A percentile compares a stretch with the other conserved stretches of the same genome.
These are phyloP conservation scores for Philhelius pedissequus DNA, from an alignment of 2,888 invertebrate genomes.

Conservation along the genomic window DNA sequence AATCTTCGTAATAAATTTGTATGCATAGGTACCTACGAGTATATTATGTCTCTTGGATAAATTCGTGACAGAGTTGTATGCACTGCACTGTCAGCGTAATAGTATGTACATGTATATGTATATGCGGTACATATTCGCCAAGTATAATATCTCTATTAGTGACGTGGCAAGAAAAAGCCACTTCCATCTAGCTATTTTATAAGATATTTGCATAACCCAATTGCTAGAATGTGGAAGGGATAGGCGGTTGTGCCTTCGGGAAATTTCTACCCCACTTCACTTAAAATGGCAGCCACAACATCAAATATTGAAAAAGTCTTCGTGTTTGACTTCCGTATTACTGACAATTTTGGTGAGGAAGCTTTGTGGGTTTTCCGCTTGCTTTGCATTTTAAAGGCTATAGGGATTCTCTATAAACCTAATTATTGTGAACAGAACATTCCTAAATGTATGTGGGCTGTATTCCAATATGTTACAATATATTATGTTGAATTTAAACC, in stretches of 20 bases:
- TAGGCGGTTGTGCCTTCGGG: neutral
- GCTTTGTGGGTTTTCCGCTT: slow-evolving; percentile 9
- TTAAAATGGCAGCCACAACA: slow-evolving; percentile 44
- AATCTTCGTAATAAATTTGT: too few species aligned
- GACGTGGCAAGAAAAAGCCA: slow-evolving; percentile 24
- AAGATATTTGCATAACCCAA: slow-evolving; percentile 32
- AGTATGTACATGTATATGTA: neutral
- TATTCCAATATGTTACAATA: too few species aligned
- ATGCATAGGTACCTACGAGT: too few species aligned
- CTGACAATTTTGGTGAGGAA: slow-evolving; percentile 37
- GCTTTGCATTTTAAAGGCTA: neutral
- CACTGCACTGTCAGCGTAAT: neutral
- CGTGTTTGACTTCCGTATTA: slow-evolving; percentile 46
- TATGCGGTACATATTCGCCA: too few species aligned
- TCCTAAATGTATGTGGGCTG: neutral
- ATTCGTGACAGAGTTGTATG: neutral
- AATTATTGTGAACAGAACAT: neutral
- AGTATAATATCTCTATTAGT: slow-evolving; percentile 13
- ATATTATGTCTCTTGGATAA: too few species aligned
- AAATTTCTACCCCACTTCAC: slow-evolving; percentile 20
- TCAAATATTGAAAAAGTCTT: slow-evolving; percentile 56
- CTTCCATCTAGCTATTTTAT: neutral
- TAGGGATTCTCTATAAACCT: neutral
- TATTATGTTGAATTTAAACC: too few species aligned
- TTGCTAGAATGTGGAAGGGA: neutral